Conservation (phyloP, 1,140 invertebrate species). For the Anadara kagoshimensis region DNA sequence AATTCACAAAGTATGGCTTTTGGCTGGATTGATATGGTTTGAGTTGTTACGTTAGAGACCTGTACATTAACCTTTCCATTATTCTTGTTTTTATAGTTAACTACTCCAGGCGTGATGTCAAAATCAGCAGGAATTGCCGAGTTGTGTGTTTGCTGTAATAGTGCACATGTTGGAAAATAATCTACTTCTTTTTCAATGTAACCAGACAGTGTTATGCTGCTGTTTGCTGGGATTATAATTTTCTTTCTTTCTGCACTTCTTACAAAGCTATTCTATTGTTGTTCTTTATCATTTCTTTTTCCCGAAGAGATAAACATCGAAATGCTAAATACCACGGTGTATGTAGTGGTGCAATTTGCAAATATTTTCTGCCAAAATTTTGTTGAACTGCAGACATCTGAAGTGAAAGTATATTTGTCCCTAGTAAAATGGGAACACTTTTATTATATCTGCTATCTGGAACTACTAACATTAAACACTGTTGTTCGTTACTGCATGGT, state of each 20-base stretch:
- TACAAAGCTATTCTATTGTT: slow-evolving; percentile 25
- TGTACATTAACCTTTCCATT: not conserved
- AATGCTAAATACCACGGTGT: slow-evolving; percentile 28
- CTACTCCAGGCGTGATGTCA: not conserved
- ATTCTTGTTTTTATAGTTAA: not conserved
- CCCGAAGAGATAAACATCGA: slow-evolving; percentile 8
- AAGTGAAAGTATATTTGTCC: slow-evolving; percentile 18
- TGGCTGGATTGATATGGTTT: not conserved
- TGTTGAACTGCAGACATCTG: not conserved
- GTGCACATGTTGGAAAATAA: not conserved
- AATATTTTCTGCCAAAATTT: slow-evolving; percentile 14
- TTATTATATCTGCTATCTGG: slow-evolving; percentile 28
- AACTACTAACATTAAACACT: slow-evolving; percentile 14
- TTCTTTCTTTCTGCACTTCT: slow-evolving; percentile 9
- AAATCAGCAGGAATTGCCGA: not conserved
- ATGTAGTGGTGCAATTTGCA: not conserved
- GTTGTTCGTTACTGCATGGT: not conserved
- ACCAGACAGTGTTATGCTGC: not conserved
- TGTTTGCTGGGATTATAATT: slow-evolving; percentile 20
- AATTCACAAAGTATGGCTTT: not conserved
- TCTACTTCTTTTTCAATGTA: slow-evolving; percentile 22
- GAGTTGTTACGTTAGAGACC: not conserved
- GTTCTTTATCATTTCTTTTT: slow-evolving; percentile 2
- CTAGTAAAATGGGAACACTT: slow-evolving; percentile 13
- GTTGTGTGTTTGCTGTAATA: not conserved